Evolutionary conservation across 2,113 vertebrate genomes (phyloP).

Genomic region (Engraulis encrasicolus): DNA sequence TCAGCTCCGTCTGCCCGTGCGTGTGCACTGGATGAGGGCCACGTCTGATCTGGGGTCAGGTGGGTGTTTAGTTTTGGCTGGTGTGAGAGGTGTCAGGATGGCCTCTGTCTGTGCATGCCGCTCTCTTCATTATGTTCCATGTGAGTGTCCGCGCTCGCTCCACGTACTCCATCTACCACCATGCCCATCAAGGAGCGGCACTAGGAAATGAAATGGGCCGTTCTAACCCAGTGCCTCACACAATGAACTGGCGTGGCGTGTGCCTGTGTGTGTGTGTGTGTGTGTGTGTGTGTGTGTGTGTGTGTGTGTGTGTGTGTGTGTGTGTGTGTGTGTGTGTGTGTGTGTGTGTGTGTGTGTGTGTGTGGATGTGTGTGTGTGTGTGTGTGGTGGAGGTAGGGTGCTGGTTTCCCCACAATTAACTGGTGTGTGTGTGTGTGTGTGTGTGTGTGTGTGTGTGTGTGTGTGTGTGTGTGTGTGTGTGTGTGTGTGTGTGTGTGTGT

Average conservation of each 20-base stretch:
- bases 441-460: no score
- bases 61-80: not conserved
- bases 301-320: not conserved
- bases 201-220: not conserved
- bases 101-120: not conserved
- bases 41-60: not conserved
- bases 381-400: no score
- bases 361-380: no score
- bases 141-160: not conserved
- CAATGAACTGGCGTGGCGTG: not conserved
- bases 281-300: not conserved
- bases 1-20: not conserved
- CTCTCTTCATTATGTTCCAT: not conserved
- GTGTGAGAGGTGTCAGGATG: not conserved
- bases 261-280: constrained; percentile 11
- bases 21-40: not conserved
- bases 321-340: constrained; percentile 3
- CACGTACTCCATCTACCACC: no score
- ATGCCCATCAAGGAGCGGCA: not conserved
- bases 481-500: no score
- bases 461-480: no score
- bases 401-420: no score
- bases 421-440: not conserved
- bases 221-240: not conserved
- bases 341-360: constrained; percentile 8